phyloP scores from a whole-genome alignment of 2,888 invertebrate genomes.

The Salticus scenicus region DNA sequence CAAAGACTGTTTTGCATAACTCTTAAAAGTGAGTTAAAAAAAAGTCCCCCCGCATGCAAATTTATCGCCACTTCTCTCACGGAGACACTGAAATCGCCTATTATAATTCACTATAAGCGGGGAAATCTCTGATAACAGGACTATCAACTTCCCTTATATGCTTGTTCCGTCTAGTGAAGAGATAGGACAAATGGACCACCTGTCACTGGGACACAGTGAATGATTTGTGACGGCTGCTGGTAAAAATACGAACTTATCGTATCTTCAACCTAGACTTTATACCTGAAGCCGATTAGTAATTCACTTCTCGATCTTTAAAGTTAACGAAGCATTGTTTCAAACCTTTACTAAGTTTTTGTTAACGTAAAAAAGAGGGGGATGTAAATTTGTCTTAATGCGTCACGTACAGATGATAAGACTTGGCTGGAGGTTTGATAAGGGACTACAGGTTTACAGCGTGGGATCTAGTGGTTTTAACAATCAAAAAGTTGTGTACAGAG shows the following conservation, averaged over 20 bases:
- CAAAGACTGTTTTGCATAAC: too few relatives aligned
- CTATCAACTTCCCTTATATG: conserved; percentile 35
- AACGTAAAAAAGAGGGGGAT: background rate
- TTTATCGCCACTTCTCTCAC: background rate
- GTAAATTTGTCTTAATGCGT: conserved; percentile 56
- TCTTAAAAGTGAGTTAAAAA: too few relatives aligned
- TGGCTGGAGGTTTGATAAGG: background rate
- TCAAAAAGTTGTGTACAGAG: background rate
- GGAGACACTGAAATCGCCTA: background rate
- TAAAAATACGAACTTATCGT: conserved; percentile 27
- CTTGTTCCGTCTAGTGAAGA: background rate
- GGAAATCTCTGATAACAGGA: conserved; percentile 32
- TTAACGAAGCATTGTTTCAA: conserved; percentile 61
- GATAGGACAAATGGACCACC: conserved; percentile 48
- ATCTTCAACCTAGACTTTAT: conserved; percentile 19
- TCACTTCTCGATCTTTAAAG: conserved; percentile 44
- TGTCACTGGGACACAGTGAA: conserved; percentile 48
- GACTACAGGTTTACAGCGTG: background rate
- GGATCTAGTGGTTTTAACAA: conserved; percentile 14
- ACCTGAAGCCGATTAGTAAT: conserved; percentile 46
- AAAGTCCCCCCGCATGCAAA: too few relatives aligned
- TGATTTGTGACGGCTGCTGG: conserved; percentile 47
- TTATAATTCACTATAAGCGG: conserved; percentile 9
- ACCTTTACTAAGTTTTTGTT: conserved; percentile 3
- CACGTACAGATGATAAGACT: conserved; percentile 52